Evolutionary conservation across 2,113 vertebrate species (phyloP), one percentile per base, ranked within the genome.

Genomic region (Parus major): DNA sequence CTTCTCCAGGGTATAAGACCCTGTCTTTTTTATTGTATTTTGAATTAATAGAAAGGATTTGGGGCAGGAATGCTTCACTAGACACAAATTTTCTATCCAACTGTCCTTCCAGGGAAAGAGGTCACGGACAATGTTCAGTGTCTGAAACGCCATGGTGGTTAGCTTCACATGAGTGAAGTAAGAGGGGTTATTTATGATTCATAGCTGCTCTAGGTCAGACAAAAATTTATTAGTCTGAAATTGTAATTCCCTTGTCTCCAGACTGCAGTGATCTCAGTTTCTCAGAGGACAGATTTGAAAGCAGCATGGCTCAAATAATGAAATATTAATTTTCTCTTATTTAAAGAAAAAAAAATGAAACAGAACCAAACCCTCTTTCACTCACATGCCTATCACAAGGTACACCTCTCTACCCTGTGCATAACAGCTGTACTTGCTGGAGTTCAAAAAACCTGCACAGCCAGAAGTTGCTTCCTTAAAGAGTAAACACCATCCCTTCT

Each of bases 191-290:
- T 94, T 94, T 93, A 77, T 50, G 64, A 87, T 82, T 82, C 78
- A 91, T 52, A 36, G 44, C 57, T 92, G 44, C 63, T 83, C 46
- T 77, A 81, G 60, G 80, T 91, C 82, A 92, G 65, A 66, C 8
- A 16, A 92, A 83, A 94, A 92, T 93, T 88, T 89, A 93, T 93
- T 86, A 92, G 69, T 71, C 71, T 86, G 90, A 57, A 64, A 64
- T 56, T 83, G 33, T 44, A 88, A 93, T 90, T 94, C 83, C 66
- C 68, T 71, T 60, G 44, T 91, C 72, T 96, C 65, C 63, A 81
- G 57, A 70, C 56, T 72, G 47, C 59, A 84, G 60, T 57, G 80
- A 95, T 92, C 65, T 93, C 88, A 93, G 86, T 91, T 94, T 91
- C 82, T 86, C 61, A 52, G 68, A 93, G 27, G 53, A 65, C 20